phyloP scores from a whole-genome alignment of 2,113 vertebrate species.

The Empidonax traillii region DNA sequence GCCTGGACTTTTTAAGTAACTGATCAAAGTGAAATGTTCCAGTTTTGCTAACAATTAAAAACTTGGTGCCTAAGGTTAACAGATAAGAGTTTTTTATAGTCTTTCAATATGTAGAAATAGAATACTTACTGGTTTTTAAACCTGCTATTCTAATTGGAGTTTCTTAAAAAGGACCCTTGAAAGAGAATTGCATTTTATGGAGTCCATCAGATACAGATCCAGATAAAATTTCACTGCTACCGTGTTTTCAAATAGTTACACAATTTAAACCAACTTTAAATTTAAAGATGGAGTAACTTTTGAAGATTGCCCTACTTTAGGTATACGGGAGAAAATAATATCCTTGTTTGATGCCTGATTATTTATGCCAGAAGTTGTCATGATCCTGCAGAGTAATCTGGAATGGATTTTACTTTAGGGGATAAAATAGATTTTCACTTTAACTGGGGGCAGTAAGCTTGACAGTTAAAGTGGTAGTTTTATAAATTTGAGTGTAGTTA shows the following conservation, averaged over 20 bases:
- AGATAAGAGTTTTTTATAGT: neutral
- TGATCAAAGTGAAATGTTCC: neutral
- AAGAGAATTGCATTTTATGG: neutral
- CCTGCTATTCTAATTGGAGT: neutral
- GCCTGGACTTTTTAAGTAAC: neutral
- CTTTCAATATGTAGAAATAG: neutral
- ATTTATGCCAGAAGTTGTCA: conserved; percentile 36
- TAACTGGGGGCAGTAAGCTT: neutral
- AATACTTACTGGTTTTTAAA: neutral
- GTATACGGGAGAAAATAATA: neutral
- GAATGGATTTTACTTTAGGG: conserved; percentile 50
- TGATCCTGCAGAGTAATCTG: conserved; percentile 41
- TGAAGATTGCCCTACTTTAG: conserved; percentile 28
- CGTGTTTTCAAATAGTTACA: neutral
- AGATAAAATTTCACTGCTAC: neutral
- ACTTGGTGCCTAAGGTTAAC: neutral
- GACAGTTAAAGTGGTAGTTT: conserved; percentile 4
- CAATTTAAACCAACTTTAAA: conserved; percentile 9
- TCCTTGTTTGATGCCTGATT: conserved; percentile 10
- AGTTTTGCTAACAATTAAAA: neutral
- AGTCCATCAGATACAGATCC: neutral
- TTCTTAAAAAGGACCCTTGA: neutral
- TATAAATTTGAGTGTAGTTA: neutral
- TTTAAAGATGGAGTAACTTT: conserved; percentile 16
- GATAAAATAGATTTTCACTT: conserved; percentile 23